phyloP scores from a whole-genome alignment of 2,888 invertebrate species.

The Eupithecia vulgata region DNA sequence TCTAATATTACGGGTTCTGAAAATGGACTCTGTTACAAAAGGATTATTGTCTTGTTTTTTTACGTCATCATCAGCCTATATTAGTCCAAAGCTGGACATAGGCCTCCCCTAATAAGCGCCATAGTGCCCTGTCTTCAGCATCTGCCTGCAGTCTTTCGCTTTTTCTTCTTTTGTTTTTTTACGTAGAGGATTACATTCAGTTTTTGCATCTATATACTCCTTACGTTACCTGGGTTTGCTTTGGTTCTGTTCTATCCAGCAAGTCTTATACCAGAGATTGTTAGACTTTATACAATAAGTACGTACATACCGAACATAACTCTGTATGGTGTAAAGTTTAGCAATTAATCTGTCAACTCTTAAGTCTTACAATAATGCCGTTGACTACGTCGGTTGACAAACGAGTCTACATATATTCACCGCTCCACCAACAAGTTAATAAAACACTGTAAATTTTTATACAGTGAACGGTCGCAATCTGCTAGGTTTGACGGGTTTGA shows the following conservation, averaged over 20 bases:
- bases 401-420: not conserved
- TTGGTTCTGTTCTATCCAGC: not conserved
- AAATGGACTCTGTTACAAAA: not conserved
- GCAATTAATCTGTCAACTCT: not conserved
- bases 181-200: not conserved
- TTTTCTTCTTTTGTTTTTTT: no score
- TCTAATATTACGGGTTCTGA: conserved; percentile 36
- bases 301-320: not conserved
- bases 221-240: not conserved
- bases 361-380: not conserved
- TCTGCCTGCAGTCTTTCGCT: no score
- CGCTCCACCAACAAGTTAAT: not conserved
- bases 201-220: not conserved
- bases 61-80: no score
- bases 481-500: not conserved
- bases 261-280: not conserved
- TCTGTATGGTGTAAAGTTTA: not conserved
- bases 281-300: not conserved
- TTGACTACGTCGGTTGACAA: not conserved
- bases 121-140: no score
- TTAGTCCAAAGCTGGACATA: no score
- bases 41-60: not conserved
- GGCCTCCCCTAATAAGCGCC: no score
- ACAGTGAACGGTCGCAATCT: not conserved
- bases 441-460: not conserved